Percentiles rank a stretch among this genome's conserved stretches.
phyloP scores from a whole-genome alignment of 1,140 invertebrate genomes.

The Zaprionus gabonicus region DNA sequence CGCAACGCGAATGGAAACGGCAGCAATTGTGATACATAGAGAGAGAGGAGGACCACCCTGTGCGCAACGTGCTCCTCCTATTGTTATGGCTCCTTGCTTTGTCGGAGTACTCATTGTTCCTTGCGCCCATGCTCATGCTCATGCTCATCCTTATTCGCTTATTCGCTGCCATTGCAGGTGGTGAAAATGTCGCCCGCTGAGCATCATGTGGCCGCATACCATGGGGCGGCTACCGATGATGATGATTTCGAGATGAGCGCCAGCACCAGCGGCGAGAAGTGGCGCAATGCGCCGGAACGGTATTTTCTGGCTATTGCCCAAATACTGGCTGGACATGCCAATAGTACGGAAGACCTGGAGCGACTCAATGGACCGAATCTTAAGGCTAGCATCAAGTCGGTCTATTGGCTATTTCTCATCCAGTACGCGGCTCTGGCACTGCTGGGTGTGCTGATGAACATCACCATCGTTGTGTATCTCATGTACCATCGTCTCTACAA shows the following conservation, averaged over 20 bases:
- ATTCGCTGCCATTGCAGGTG: constrained; percentile 53
- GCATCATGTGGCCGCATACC: constrained; percentile 52
- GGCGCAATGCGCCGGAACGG: constrained; percentile 74
- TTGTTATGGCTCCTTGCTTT: constrained; percentile 26
- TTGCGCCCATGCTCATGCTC: background rate
- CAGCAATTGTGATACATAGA: constrained; percentile 20
- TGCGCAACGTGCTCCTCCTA: background rate
- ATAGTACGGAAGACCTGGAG: constrained; percentile 70
- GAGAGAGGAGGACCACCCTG: background rate
- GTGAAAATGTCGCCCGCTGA: constrained; percentile 67
- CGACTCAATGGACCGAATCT: constrained; percentile 72
- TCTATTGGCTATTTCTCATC: constrained; percentile 88
- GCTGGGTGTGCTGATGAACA: constrained; percentile 86
- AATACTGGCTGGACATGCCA: constrained; percentile 67
- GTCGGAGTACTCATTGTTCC: constrained; percentile 25
- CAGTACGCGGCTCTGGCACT: constrained; percentile 87
- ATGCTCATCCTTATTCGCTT: background rate
- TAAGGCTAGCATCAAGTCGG: constrained; percentile 84
- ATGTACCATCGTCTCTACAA: constrained; percentile 86
- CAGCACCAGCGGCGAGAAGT: constrained; percentile 53
- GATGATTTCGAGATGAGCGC: constrained; percentile 41
- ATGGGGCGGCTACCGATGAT: constrained; percentile 20
- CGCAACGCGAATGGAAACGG: background rate
- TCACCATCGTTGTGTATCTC: constrained; percentile 87
- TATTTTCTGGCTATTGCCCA: constrained; percentile 73